Base-by-base conservation (phyloP, 2,113 vertebrate genomes). In the Egretta garzetta region DNA sequence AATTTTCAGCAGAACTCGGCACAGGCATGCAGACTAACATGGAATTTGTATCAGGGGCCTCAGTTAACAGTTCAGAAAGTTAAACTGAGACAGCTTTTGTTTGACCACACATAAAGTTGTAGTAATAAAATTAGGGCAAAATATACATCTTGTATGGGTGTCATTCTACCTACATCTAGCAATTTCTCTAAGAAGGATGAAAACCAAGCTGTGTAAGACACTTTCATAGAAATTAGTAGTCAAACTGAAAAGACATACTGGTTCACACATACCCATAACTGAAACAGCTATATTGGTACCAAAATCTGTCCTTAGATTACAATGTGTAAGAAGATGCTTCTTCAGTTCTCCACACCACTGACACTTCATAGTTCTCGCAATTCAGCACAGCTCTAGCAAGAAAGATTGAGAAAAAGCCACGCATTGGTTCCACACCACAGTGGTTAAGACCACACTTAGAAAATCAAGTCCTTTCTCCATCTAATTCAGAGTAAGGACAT, bases 341-440 rank as follows among this genome's bases (percentile, higher is more conserved):
- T 89, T 63, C 32, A 62, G 64, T 45, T 83, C 55, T 73, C 37
- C 28, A 32, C n/a, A 62, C 0, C 2, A 76, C 50, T 49, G 55
- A 35, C 17, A 24, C 50, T 77, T 70, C 14, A 5, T 5, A 83
- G 39, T 47, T 81, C 59, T 88, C 76, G 70, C 10, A 83, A 60
- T 9, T 39, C 24, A 45, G 45, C 23, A 63, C 77, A 85, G 32
- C 24, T 85, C 15, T 52, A 74, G 43, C 24, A 80, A 28, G 7
- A 53, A 68, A 56, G 24, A 60, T 3, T 23, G 43, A 88, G 39
- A 60, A 62, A 90, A 86, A 64, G 10, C 8, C 23, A 60, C 8
- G 3, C n/a, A 67, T 3, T 0, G 0, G 52, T 76, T 88, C 32
- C 49, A 80, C 4, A 72, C 20, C n/a, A 55, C 14, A 59, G 52